A percentile compares a stretch with the other conserved stretches of the same genome.
phyloP scores from a whole-genome alignment of 2,113 vertebrate genomes.

The Chloroceryle aenea region DNA sequence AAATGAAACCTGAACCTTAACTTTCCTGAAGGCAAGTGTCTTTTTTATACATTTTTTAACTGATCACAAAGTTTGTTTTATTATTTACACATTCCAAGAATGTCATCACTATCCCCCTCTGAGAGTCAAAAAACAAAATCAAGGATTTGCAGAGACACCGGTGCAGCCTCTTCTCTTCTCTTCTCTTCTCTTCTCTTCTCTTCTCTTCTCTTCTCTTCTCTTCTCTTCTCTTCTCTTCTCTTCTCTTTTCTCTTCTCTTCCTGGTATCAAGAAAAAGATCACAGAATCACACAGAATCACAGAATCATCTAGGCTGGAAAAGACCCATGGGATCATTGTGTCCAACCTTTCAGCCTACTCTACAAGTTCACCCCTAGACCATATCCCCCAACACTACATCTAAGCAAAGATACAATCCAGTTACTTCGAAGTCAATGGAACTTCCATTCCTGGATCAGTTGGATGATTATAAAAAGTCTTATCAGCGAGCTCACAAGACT shows the following conservation, averaged over 20 bases:
- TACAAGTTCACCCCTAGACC: no score
- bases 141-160: not conserved
- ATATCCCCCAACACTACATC: no score
- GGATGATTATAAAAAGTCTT: not conserved
- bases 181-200: not conserved
- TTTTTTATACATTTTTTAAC: conserved; percentile 23
- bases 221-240: no score
- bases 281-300: no score
- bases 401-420: no score
- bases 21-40: conserved; percentile 30
- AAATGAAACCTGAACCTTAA: conserved; percentile 41
- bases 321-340: no score
- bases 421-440: not conserved
- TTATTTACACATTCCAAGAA: conserved; percentile 12
- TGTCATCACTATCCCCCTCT: not conserved
- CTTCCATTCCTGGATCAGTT: not conserved
- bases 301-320: no score
- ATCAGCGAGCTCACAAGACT: not conserved
- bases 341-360: no score
- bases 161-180: not conserved
- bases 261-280: not conserved
- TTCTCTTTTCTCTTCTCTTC: not conserved
- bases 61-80: not conserved
- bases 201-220: no score
- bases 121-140: not conserved